These are phyloP conservation scores for Brassicogethes aeneus DNA, from an alignment of 2,888 invertebrate genomes.

Conservation along the genomic window DNA sequence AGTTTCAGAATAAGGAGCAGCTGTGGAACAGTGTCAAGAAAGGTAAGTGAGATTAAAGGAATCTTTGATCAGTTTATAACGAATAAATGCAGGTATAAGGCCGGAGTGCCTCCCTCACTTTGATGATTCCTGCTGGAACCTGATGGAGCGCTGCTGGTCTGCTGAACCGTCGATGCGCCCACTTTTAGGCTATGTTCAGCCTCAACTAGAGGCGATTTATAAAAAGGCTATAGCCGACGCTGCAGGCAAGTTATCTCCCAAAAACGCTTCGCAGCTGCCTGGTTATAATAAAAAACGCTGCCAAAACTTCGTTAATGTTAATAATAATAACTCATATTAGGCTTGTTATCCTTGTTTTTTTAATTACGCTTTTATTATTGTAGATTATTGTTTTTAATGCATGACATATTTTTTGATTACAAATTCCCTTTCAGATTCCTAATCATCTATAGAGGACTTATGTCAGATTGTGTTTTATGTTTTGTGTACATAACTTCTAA, in stretches of 20 bases:
- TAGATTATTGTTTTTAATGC: background rate
- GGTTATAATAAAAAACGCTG: too few relatives aligned
- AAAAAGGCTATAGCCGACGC: slow-evolving; percentile 21
- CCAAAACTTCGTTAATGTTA: too few relatives aligned
- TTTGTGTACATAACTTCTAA: background rate
- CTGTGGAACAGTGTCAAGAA: slow-evolving; percentile 75
- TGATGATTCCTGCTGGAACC: slow-evolving; percentile 69
- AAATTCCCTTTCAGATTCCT: background rate
- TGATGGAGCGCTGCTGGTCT: slow-evolving; percentile 81
- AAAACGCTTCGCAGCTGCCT: background rate
- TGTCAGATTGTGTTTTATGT: background rate
- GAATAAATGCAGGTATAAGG: slow-evolving; percentile 53
- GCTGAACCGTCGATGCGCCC: slow-evolving; percentile 65
- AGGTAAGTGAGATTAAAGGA: slow-evolving; percentile 45
- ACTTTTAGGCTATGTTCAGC: slow-evolving; percentile 69
- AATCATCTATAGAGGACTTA: background rate
- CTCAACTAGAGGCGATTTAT: slow-evolving; percentile 51
- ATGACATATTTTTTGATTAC: background rate
- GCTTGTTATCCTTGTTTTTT: background rate
- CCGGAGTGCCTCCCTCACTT: slow-evolving; percentile 71
- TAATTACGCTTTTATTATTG: background rate
- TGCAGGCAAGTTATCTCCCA: slow-evolving; percentile 23
- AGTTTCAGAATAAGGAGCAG: slow-evolving; percentile 78
- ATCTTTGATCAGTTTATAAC: background rate
- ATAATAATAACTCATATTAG: background rate